Conservation (phyloP, 2,113 vertebrate genomes). For the Vulpes vulpes region DNA sequence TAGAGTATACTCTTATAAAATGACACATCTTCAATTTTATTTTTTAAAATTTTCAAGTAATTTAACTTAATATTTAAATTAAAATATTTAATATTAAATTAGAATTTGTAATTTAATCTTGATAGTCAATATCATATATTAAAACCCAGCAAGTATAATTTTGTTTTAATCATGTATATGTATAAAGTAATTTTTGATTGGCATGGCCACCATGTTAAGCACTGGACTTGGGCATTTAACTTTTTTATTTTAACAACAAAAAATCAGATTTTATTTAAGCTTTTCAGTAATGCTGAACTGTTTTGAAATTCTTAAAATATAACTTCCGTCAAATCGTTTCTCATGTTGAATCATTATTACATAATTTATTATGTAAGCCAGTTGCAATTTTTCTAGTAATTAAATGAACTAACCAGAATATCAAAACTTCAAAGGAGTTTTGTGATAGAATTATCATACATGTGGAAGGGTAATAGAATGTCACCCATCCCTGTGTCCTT, state of each 20-base stretch:
- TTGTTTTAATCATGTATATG: background rate
- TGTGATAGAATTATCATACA: background rate
- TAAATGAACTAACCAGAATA: constrained; percentile 10
- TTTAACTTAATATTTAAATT: background rate
- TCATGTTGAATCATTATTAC: constrained; percentile 62
- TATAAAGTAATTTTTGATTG: constrained; percentile 41
- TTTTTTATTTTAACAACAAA: constrained; percentile 38
- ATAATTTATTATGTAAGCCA: constrained; percentile 61
- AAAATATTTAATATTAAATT: constrained; percentile 25
- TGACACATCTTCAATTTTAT: background rate
- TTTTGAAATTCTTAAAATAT: constrained; percentile 49
- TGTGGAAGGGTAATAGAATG: background rate
- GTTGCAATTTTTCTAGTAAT: constrained; percentile 40
- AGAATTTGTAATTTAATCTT: background rate
- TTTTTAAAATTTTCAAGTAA: background rate
- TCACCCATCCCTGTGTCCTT: background rate
- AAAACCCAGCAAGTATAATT: background rate
- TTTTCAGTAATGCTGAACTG: constrained; percentile 25
- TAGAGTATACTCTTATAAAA: background rate
- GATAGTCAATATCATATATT: background rate
- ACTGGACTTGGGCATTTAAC: background rate
- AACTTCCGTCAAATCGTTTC: constrained; percentile 14
- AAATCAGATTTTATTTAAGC: background rate
- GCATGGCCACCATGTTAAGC: background rate
- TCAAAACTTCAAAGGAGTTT: constrained; percentile 25